These are phyloP conservation scores for Oscheius sp. DNA, from an alignment of 2,888 invertebrate genomes.

Conservation along the genomic window DNA sequence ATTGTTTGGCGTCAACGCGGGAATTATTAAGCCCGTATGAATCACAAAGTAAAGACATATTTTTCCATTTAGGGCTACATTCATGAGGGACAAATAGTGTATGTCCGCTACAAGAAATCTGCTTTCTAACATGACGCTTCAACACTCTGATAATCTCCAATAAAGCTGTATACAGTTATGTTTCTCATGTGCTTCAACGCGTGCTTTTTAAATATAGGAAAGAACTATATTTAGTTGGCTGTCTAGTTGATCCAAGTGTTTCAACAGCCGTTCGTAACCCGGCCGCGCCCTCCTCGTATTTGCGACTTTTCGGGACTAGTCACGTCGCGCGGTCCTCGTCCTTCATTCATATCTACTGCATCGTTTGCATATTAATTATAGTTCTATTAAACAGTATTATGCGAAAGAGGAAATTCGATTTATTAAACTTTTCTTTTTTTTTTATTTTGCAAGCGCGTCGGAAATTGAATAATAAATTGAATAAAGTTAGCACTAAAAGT, in stretches of 20 bases:
- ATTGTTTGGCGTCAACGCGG: conserved; percentile 48
- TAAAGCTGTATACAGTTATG: conserved; percentile 10
- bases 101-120: conserved; percentile 41
- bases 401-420: no score
- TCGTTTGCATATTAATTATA: conserved; percentile 24
- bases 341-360: conserved; percentile 23
- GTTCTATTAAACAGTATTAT: no score
- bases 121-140: conserved; percentile 29
- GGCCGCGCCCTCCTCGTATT: conserved; percentile 30
- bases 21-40: conserved; percentile 32
- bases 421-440: no score
- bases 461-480: no score
- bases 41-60: not conserved
- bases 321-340: conserved; percentile 20
- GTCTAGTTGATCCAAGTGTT: conserved; percentile 29
- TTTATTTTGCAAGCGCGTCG: no score
- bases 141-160: not conserved
- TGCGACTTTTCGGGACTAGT: conserved; percentile 30
- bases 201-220: conserved; percentile 17
- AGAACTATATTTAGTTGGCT: conserved; percentile 15
- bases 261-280: conserved; percentile 30
- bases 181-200: not conserved
- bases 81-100: conserved; percentile 47
- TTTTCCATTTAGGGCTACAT: conserved; percentile 36
- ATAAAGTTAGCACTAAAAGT: no score